These are phyloP conservation scores for Nilaparvata lugens DNA, from an alignment of 1,140 invertebrate species.

Conservation along the genomic window DNA sequence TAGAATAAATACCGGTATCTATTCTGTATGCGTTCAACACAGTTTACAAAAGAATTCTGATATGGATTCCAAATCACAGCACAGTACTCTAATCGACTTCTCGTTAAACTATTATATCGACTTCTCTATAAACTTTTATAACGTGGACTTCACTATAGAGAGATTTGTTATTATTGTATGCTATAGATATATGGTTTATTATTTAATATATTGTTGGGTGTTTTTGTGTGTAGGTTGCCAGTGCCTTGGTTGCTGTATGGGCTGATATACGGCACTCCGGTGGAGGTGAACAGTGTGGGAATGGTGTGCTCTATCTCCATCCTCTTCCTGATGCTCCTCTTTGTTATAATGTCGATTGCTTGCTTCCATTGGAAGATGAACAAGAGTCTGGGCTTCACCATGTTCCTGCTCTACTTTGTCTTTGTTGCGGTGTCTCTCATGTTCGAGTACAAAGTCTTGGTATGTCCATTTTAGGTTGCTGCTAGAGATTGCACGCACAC, in stretches of 20 bases:
- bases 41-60: too few species aligned
- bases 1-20: too few species aligned
- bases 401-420: constrained; percentile 93
- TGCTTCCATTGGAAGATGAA: constrained; percentile 96
- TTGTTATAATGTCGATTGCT: constrained; percentile 91
- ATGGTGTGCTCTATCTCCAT: constrained; percentile 96
- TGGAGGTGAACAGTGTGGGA: constrained; percentile 85
- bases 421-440: constrained; percentile 90
- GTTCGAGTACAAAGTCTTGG: constrained; percentile 67
- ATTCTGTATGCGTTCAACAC: too few species aligned
- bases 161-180: too few species aligned
- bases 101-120: too few species aligned
- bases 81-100: too few species aligned
- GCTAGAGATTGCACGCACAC: constrained; percentile 1
- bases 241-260: constrained; percentile 92
- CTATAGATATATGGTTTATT: too few species aligned
- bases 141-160: too few species aligned
- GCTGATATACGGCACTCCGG: constrained; percentile 67
- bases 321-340: constrained; percentile 92
- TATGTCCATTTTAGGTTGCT: constrained; percentile 21
- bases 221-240: constrained; percentile 67
- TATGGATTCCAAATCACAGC: too few species aligned
- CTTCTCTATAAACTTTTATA: too few species aligned
- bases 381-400: constrained; percentile 84
- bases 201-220: too few species aligned